Evolutionary conservation across 2,113 vertebrate species (phyloP), one percentile per base, ranked within the genome.

Genomic region (Eurystomus gularis): DNA sequence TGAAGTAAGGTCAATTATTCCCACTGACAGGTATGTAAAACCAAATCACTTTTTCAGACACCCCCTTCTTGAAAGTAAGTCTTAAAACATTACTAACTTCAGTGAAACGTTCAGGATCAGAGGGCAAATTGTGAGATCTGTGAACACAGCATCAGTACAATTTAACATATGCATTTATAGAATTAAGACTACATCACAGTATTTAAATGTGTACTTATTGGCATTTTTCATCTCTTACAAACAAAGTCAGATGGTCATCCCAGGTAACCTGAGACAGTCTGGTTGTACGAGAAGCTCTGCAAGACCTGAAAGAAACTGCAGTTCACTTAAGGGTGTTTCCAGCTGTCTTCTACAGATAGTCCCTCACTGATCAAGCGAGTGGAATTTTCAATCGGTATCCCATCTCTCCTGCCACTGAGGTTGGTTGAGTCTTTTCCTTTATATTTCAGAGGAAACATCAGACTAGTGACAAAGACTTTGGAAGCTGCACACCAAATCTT

Each of bases 11-110:
- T 80, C 49, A 82, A 70, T 94, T 89, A 91, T 82, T 71, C 64
- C 83, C 73, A 76, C 73, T 91, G 65, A 76, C 51, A 72, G 90
- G n/a, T 61, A 84, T 29, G 71, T 62, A 48, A 94, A 94, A 88
- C 8, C 17, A 82, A 86, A 65, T 39, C 68, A 88, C 52, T 83
- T 75, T n/a, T 77, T 48, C 66, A 80, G 77, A 78, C 25, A 81
- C 7, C 11, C 21, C 19, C 49, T 90, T 82, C 86, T 77, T 62
- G 20, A 90, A 90, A 92, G 5, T 29, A 71, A 90, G 57, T 55
- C 54, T 82, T 70, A 60, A n/a, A 86, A 69, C 33, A 52, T 42
- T 44, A 79, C 13, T 29, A 76, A 48, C 62, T 73, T 39, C 69
- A 94, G 80, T 71, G 55, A 72, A 42, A 62, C 9, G 20, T 61